Evolutionary conservation across 2,797 vertebrate species (phyloP).

Genomic region (Darevskia mixta): DNA sequence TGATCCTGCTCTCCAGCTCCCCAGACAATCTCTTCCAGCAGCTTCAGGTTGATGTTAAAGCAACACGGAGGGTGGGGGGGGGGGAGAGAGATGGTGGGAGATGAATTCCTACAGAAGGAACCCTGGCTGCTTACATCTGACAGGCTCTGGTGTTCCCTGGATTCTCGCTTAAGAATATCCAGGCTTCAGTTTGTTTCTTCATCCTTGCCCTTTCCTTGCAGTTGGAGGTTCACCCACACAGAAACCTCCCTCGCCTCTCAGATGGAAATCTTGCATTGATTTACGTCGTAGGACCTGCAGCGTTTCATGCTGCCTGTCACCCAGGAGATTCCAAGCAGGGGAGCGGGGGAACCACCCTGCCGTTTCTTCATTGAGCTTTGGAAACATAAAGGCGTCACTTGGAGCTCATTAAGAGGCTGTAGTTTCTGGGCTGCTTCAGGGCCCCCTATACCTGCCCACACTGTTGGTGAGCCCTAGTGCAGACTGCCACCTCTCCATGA

Average conservation of each 20-base stretch:
- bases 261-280: not conserved
- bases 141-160: not conserved
- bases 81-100: not conserved
- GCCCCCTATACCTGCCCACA: not conserved
- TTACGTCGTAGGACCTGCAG: not conserved
- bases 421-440: not conserved
- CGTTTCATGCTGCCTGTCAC: not conserved
- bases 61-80: rapidly evolving
- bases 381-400: not conserved
- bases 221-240: not conserved
- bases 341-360: not conserved
- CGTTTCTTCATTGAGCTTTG: not conserved
- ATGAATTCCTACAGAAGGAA: not conserved
- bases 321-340: not conserved
- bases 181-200: not conserved
- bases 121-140: not conserved
- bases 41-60: not conserved
- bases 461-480: not conserved
- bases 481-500: not conserved
- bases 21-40: not conserved
- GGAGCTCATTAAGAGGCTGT: not conserved
- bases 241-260: rapidly evolving
- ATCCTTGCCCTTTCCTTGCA: not conserved
- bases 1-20: not conserved
- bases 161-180: rapidly evolving